phyloP scores from a whole-genome alignment of 2,113 vertebrate genomes.

The Colaptes auratus region DNA sequence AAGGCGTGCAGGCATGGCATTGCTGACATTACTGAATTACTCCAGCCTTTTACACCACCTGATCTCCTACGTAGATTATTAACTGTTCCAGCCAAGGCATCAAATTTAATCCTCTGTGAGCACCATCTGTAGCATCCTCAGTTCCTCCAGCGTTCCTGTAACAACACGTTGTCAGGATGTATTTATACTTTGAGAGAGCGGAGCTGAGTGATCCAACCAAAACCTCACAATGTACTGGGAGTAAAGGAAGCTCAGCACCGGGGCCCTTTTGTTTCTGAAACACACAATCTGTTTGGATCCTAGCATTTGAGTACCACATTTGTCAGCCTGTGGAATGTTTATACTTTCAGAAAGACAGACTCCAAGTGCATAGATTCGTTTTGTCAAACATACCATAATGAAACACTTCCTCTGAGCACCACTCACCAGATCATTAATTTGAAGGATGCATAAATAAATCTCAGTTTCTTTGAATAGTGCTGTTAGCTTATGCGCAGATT shows the following conservation, averaged over 20 bases:
- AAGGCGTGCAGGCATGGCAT: conserved; percentile 50
- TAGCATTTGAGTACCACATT: neutral
- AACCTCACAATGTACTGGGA: neutral
- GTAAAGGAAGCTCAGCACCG: neutral
- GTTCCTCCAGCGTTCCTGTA: conserved; percentile 49
- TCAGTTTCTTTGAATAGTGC: neutral
- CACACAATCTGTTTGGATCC: neutral
- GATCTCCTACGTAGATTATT: conserved; percentile 49
- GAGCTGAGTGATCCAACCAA: conserved; percentile 14
- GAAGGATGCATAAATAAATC: neutral
- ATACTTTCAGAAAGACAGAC: neutral
- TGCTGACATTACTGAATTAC: conserved; percentile 63
- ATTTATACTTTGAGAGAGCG: conserved; percentile 59
- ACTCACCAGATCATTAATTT: neutral
- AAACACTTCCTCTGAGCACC: neutral
- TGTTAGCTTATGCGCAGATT: neutral
- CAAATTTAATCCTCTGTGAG: conserved; percentile 66
- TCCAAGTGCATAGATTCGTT: neutral
- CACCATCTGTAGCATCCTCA: conserved; percentile 58
- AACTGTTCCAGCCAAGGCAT: conserved; percentile 66
- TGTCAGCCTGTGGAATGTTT: neutral
- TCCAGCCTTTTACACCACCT: conserved; percentile 51
- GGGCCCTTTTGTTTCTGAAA: neutral
- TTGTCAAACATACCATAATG: neutral
- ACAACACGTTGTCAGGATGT: conserved; percentile 62